Percentiles rank a stretch among this genome's conserved stretches.
Conservation (phyloP, 2,797 vertebrate genomes). For the Scomberomorus guttatus region DNA sequence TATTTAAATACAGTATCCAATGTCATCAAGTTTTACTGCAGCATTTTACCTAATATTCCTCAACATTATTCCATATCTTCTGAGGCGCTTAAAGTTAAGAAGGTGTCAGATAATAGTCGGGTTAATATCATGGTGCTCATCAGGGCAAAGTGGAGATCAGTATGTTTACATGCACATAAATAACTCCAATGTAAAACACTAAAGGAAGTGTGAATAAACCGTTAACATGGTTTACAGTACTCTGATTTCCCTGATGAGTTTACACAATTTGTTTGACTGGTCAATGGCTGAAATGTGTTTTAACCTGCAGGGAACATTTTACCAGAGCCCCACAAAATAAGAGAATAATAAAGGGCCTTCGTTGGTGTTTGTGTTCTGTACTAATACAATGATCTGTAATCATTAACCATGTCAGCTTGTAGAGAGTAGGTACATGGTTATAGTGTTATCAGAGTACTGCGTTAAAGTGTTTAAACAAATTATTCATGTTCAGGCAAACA, state of each 20-base stretch:
- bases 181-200: slow-evolving; percentile 11
- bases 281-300: background rate
- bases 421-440: slow-evolving; percentile 5
- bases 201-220: slow-evolving; percentile 24
- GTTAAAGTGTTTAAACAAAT: slow-evolving; percentile 16
- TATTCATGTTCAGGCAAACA: slow-evolving; percentile 49
- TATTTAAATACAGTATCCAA: slow-evolving; percentile 89
- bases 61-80: slow-evolving; percentile 54
- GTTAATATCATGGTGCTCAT: slow-evolving; percentile 28
- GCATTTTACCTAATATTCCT: slow-evolving; percentile 67
- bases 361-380: background rate
- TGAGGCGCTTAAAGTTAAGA: slow-evolving; percentile 44
- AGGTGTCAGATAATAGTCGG: slow-evolving; percentile 18
- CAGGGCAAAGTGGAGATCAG: slow-evolving; percentile 29
- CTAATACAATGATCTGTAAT: background rate
- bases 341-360: background rate
- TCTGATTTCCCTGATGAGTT: background rate
- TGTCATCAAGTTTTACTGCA: slow-evolving; percentile 71
- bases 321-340: background rate
- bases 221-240: background rate
- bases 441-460: background rate
- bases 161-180: slow-evolving; percentile 51
- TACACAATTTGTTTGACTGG: background rate
- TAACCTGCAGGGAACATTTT: background rate
- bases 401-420: background rate